A percentile compares a stretch with the other conserved stretches of the same genome.
phyloP scores from a whole-genome alignment of 1,140 invertebrate genomes.

The Heliconius nattereri region DNA sequence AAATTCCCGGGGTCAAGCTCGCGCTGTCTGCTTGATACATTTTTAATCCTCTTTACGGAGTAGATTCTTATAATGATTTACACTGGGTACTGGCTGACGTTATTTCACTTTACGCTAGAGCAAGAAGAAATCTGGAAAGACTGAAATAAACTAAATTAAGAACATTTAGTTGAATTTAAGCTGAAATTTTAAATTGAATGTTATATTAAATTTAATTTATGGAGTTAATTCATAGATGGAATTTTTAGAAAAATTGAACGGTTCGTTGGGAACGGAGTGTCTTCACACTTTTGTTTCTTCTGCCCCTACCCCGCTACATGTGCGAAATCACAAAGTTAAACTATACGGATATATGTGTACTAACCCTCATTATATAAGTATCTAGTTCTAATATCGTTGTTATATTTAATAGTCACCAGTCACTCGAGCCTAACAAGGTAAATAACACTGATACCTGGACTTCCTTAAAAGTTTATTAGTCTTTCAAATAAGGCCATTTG shows the following conservation, averaged over 20 bases:
- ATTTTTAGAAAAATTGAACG: too few species aligned
- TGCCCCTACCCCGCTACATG: too few species aligned
- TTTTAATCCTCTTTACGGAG: constrained; percentile 28
- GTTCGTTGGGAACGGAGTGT: too few species aligned
- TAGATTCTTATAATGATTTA: constrained; percentile 29
- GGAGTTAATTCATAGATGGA: too few species aligned
- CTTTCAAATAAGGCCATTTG: background rate
- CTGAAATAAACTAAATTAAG: background rate
- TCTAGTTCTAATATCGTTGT: background rate
- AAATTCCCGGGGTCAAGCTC: constrained; percentile 30
- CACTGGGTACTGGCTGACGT: background rate
- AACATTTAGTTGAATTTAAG: background rate
- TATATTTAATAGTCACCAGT: background rate
- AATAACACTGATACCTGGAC: background rate
- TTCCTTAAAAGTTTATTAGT: background rate
- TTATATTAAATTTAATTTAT: too few species aligned
- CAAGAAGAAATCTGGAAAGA: background rate
- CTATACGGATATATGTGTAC: too few species aligned
- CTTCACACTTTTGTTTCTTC: too few species aligned
- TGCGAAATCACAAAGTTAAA: too few species aligned
- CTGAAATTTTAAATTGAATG: background rate
- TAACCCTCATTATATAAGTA: background rate
- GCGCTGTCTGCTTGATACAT: constrained; percentile 30
- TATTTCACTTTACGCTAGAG: background rate
- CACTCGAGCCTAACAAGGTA: background rate